Evolutionary conservation across 2,113 vertebrate species (phyloP), one percentile per base, ranked within the genome.

Genomic region (Lathamus discolor): DNA sequence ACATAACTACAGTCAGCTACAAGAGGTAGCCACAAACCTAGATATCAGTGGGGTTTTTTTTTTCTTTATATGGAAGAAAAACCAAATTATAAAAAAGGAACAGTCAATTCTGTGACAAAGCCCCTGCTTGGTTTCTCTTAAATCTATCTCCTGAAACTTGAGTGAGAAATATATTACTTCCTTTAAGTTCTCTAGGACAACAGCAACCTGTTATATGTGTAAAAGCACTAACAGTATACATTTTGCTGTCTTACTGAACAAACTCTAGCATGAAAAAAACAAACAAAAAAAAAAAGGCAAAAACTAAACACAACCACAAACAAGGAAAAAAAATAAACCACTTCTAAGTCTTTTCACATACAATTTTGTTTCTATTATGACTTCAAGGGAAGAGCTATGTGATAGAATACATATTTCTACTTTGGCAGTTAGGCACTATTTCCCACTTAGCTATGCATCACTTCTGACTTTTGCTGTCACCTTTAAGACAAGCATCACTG

Each of bases 1-100:
- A 61, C 5, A 1, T 20, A 59, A 55, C 24, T 44, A 35, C 39
- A 41, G 51, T 22, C 64, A 59, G 20, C 41, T 41, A 29, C 37
- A 72, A 54, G 28, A 70, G n/a, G 25, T 17, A 77, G 33, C 27
- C 20, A 57, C 28, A 73, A 85, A 81, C 29, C 11, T 20, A 62
- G 9, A 8, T 8, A 52, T 24, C 13, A n/a, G 6, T 27, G 8
- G 2, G 5, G 1, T 0, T 57, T 17, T 39, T 43, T 59, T 52
- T 37, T 62, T 11, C 24, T 33, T 62, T 41, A 13, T 27, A 27
- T 52, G n/a, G 14, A 44, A 68, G 14, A 57, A 82, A 33, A 75
- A 31, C 2, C 3, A 46, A 46, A 15, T 13, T 49, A 49, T 78
- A 5, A 27, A 59, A 72, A 77, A 55, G 27, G 23, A 88, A 48